Evolutionary conservation across 23 tunicate species (phyloP), one percentile per base, ranked within the genome.

Genomic region (Ascidia mentula): DNA sequence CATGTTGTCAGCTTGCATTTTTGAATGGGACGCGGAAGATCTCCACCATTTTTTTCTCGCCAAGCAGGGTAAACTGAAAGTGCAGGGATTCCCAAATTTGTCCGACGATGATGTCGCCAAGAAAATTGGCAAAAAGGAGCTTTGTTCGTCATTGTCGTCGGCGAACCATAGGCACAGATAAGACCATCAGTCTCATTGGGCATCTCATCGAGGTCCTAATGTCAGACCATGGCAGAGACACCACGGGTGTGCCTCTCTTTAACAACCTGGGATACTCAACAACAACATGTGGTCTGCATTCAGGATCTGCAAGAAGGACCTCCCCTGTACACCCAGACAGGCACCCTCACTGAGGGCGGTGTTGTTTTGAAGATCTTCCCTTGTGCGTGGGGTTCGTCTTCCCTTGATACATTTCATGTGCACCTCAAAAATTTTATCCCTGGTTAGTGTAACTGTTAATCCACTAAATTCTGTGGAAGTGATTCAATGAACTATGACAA

Each of bases 221-320:
- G 8, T 70, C 74, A 26, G n/a, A n/a, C n/a, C n/a, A n/a, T n/a
- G 34, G 18, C 32, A 70, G 22, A 20, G 78, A 74, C 38, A 37
- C 46, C 1, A 7, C 38, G n/a, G 78, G 78, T 26, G 78, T 74
- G 6, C 53, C 78, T n/a, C 18, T 74, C 65, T 28, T 74, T 17
- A 26, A 32, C 28, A 17, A 37, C 77, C 5, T 84, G 88, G 82
- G 59, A 38, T 0, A n/a, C 31, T 38, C 88, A 84, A 34, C 61
- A 69, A 59, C 38, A 77, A 31, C 88, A 84, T 5, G 82, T 84
- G 17, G 2, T 6, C 77, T 84, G 88, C 82, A 77, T 84, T 26
- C 82, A 77, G 40, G 88, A 84, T 40, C 82, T 69, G 7, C n/a
- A n/a, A n/a, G 61, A 4, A 0, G n/a, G 65, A 20, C 0, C 38